Conservation (phyloP, 2,888 invertebrate genomes). For the Pedicia rivosa region DNA sequence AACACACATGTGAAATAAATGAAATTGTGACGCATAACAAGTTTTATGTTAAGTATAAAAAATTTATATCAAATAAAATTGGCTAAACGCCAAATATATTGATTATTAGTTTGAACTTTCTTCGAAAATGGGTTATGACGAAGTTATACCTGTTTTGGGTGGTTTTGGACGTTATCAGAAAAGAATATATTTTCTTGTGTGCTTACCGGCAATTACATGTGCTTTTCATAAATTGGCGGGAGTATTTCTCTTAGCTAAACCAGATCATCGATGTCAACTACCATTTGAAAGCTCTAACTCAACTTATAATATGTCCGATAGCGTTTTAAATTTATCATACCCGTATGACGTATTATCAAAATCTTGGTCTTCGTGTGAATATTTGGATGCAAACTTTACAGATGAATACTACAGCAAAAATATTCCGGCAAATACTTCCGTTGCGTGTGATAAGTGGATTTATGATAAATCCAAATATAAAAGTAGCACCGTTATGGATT, state of each 20-base stretch:
- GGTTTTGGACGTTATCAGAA: slow-evolving; percentile 56
- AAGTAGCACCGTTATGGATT: slow-evolving; percentile 50
- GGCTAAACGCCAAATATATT: too few species aligned
- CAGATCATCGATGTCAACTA: slow-evolving; percentile 44
- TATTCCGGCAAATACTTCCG: slow-evolving; percentile 18
- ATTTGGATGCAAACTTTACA: slow-evolving; percentile 31
- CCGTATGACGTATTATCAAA: slow-evolving; percentile 34
- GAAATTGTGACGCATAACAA: too few species aligned
- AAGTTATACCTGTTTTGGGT: slow-evolving; percentile 46
- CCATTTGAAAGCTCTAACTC: slow-evolving; percentile 37
- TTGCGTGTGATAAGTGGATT: slow-evolving; percentile 37
- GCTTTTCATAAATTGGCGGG: slow-evolving; percentile 58
- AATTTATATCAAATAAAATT: too few species aligned
- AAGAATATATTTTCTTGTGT: slow-evolving; percentile 48
- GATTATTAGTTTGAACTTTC: too few species aligned
- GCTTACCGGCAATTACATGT: slow-evolving; percentile 52
- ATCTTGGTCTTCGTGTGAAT: slow-evolving; percentile 16
- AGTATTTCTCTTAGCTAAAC: slow-evolving; percentile 50
- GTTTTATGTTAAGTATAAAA: too few species aligned
- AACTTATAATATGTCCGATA: slow-evolving; percentile 31
- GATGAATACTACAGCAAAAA: slow-evolving; percentile 21
- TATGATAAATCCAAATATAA: slow-evolving; percentile 42
- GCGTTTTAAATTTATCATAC: slow-evolving; percentile 33
- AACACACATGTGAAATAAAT: too few species aligned
- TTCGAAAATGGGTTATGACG: slow-evolving; percentile 50